Evolutionary conservation across 2,113 vertebrate species (phyloP), one percentile per base, ranked within the genome.

Genomic region (Corythornis madagascariensis): DNA sequence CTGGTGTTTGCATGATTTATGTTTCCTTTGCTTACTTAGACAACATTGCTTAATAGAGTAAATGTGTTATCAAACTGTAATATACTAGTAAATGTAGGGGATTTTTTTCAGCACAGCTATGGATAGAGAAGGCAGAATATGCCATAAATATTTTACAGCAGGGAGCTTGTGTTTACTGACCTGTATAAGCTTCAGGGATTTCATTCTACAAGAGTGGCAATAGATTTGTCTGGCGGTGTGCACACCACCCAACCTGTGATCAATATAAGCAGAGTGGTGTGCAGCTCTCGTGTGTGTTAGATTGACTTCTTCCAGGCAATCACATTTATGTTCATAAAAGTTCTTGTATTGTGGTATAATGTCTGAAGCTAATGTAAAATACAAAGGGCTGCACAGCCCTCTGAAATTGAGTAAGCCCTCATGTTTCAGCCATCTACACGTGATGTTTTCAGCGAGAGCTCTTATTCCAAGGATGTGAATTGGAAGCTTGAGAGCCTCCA

Each of bases 101-200:
- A 50, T 78, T 2, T 63, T 81, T 90, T 89, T 42, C 25, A 20
- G 74, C 56, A 28, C 66, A 60, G 16, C 50, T 75, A 61, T 38
- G 45, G 94, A 73, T 90, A 82, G 35, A 81, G 57, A 92, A 94
- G 47, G 43, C 53, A 95, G 86, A 67, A 72, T 88, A 86, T 45
- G 53, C n/a, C 78, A 74, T 75, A 94, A 86, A 75, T 89, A 63
- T 91, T 86, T 94, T 84, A 89, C 45, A 65, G 86, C 48, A 35
- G 67, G 18, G 79, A 96, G 93, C 42, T 42, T 83, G 59, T 95
- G 72, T 93, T 97, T 93, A 86, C 63, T 91, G 85, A 94, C 59
- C 50, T 94, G 67, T 73, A 55, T 70, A 92, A 89, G 69, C 80
- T 95, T 92, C 84, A 94, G 88, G 90, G 77, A 93, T 83, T 95